Percentiles rank a stretch among this genome's conserved stretches.
phyloP scores from a whole-genome alignment of 2,888 invertebrate genomes.

The Athalia cordata region DNA sequence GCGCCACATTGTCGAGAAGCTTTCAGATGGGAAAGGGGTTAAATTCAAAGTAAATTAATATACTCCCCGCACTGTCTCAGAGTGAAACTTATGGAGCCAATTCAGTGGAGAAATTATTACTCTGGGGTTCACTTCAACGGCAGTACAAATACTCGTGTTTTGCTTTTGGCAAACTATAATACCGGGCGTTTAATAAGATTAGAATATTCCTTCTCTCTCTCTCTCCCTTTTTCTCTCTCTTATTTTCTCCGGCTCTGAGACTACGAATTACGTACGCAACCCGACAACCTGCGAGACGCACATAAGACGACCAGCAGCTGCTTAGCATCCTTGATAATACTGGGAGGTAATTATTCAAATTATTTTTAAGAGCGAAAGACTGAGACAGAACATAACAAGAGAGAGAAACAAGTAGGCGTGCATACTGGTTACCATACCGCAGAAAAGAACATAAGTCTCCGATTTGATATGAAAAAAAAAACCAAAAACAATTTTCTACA shows the following conservation, averaged over 20 bases:
- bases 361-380: conserved; percentile 58
- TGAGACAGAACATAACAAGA: not conserved
- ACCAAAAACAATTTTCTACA: no score
- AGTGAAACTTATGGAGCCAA: conserved; percentile 72
- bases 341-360: conserved; percentile 66
- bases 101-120: conserved; percentile 71
- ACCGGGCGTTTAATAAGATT: conserved; percentile 30
- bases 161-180: conserved; percentile 53
- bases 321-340: conserved; percentile 65
- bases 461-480: no score
- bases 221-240: not conserved
- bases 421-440: no score
- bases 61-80: conserved; percentile 69
- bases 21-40: conserved; percentile 45
- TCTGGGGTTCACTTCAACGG: conserved; percentile 57
- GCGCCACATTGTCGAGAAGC: conserved; percentile 1
- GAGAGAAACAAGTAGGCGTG: not conserved
- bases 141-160: conserved; percentile 61
- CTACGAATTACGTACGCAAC: not conserved
- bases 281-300: conserved; percentile 42
- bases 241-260: conserved; percentile 57
- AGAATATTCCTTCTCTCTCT: conserved; percentile 13
- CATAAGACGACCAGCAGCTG: conserved; percentile 58
- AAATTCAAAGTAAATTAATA: conserved; percentile 73
- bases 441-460: not conserved